Conservation (phyloP, 2,888 invertebrate genomes). For the Calephelis perditalis region DNA sequence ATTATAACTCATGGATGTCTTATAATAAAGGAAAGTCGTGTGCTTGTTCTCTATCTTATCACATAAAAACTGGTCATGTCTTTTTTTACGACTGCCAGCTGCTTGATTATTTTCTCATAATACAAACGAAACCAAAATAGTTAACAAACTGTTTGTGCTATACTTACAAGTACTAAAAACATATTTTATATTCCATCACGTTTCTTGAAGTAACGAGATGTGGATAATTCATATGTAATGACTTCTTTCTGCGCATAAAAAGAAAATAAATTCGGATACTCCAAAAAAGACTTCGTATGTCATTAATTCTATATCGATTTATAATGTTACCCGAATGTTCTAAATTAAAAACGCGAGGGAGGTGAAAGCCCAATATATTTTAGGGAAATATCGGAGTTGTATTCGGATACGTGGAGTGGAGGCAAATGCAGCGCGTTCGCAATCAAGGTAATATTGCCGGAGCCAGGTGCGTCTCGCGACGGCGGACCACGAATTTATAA, state of each 20-base stretch:
- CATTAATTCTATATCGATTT: constrained; percentile 5
- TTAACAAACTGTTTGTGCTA: too few species aligned
- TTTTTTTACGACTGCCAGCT: too few species aligned
- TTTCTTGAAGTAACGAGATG: too few species aligned
- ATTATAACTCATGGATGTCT: too few species aligned
- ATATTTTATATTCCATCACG: too few species aligned
- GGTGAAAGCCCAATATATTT: constrained; percentile 28
- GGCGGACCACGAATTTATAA: constrained; percentile 65
- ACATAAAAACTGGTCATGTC: too few species aligned
- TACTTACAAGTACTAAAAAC: too few species aligned
- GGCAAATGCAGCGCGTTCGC: constrained; percentile 52
- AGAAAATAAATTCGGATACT: neutral
- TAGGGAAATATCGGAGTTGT: constrained; percentile 30
- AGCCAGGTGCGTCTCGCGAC: constrained; percentile 58
- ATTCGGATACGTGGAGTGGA: constrained; percentile 42
- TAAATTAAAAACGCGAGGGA: constrained; percentile 22
- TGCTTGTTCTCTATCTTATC: too few species aligned
- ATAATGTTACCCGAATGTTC: constrained; percentile 8
- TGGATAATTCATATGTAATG: too few species aligned
- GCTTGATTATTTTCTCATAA: too few species aligned
- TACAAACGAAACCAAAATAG: too few species aligned
- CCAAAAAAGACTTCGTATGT: neutral
- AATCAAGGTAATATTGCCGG: constrained; percentile 70
- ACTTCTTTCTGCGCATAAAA: neutral
- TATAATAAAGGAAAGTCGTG: too few species aligned